These are phyloP conservation scores for Paguma larvata DNA, from an alignment of 2,797 vertebrate genomes.

Conservation along the genomic window DNA sequence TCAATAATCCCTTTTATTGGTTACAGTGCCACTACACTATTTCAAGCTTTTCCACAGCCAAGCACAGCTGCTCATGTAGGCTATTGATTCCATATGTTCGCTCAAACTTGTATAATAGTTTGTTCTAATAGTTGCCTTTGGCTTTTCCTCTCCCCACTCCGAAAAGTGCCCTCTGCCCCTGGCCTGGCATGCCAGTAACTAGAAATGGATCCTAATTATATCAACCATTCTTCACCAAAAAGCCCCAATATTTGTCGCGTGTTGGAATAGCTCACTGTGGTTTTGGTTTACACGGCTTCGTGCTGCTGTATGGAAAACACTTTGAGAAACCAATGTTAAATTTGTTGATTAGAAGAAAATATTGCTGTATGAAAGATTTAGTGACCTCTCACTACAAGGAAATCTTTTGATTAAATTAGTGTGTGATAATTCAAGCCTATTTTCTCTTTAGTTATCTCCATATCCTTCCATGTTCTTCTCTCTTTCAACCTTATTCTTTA, in stretches of 20 bases:
- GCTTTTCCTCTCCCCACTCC: conserved; percentile 88
- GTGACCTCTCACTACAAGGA: conserved; percentile 77
- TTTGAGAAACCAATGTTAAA: conserved; percentile 79
- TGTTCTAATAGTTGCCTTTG: conserved; percentile 89
- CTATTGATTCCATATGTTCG: conserved; percentile 91
- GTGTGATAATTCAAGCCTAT: conserved; percentile 74
- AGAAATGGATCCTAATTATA: conserved; percentile 88
- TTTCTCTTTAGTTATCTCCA: background rate
- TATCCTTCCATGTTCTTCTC: background rate
- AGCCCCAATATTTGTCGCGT: conserved; percentile 83
- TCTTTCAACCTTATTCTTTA: conserved; percentile 60
- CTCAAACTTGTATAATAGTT: conserved; percentile 88
- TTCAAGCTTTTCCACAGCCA: conserved; percentile 86
- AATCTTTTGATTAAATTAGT: conserved; percentile 74
- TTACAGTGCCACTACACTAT: conserved; percentile 84
- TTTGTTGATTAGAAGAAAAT: conserved; percentile 82
- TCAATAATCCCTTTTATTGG: conserved; percentile 89
- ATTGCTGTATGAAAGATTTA: conserved; percentile 68
- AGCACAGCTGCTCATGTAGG: conserved; percentile 89
- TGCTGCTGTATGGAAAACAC: conserved; percentile 81
- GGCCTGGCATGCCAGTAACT: conserved; percentile 86
- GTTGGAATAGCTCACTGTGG: conserved; percentile 83
- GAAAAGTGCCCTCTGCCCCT: conserved; percentile 87
- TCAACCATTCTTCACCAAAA: conserved; percentile 85
- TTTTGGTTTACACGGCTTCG: conserved; percentile 77